phyloP scores from a whole-genome alignment of 2,797 vertebrate genomes.

The Micropoecilia bifurca region DNA sequence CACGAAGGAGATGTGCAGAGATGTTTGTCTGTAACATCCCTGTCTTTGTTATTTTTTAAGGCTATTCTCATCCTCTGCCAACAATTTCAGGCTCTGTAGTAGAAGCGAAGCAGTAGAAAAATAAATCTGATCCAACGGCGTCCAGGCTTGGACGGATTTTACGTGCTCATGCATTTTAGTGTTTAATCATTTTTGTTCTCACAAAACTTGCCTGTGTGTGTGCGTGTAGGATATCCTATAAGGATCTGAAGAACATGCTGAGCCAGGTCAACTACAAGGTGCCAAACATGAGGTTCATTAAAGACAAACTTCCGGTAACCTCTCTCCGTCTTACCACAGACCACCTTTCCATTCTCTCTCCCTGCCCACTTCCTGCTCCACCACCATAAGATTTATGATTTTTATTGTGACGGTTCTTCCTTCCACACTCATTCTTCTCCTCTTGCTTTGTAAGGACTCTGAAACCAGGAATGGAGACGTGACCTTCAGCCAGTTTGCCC shows the following conservation, averaged over 20 bases:
- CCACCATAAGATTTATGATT: not conserved
- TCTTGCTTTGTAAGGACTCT: conserved; percentile 82
- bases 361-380: conserved; percentile 24
- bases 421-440: not conserved
- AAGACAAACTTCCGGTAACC: conserved; percentile 93
- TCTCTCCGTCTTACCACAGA: conserved; percentile 38
- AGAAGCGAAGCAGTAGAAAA: conserved; percentile 34
- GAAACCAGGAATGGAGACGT: conserved; percentile 94
- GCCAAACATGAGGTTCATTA: conserved; percentile 96
- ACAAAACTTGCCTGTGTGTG: conserved; percentile 25
- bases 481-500: conserved; percentile 93
- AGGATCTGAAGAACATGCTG: conserved; percentile 98
- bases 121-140: not conserved
- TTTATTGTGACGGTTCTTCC: conserved; percentile 13
- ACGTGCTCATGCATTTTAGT: conserved; percentile 41
- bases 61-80: conserved; percentile 43
- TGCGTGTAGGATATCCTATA: conserved; percentile 92
- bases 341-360: conserved; percentile 11
- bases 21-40: conserved; percentile 72
- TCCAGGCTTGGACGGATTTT: conserved; percentile 2
- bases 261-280: conserved; percentile 98
- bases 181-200: conserved; percentile 44
- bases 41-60: conserved; percentile 56
- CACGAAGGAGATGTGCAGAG: conserved; percentile 68
- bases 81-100: conserved; percentile 42